Percentiles rank a stretch among this genome's conserved stretches.
These are phyloP conservation scores for Endotricha flammealis DNA, from an alignment of 2,888 invertebrate genomes.

Conservation along the genomic window DNA sequence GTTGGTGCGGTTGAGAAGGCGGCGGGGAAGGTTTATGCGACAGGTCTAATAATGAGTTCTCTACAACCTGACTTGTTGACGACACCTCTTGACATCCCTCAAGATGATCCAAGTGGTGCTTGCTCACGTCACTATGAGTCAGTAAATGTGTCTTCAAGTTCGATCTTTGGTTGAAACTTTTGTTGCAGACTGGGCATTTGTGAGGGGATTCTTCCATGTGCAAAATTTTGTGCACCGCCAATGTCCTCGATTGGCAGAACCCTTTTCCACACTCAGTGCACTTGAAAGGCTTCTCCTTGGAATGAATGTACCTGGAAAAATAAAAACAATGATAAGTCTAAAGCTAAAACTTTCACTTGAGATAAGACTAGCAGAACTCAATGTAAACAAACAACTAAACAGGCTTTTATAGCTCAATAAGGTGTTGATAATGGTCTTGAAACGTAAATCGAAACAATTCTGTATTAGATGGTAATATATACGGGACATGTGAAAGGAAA, in stretches of 20 bases:
- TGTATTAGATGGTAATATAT: conserved; percentile 61
- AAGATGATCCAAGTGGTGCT: conserved; percentile 67
- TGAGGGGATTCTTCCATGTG: conserved; percentile 96
- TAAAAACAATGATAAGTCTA: conserved; percentile 35
- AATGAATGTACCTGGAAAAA: conserved; percentile 94
- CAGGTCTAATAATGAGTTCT: conserved; percentile 74
- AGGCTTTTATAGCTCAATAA: conserved; percentile 43
- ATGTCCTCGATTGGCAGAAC: conserved; percentile 97
- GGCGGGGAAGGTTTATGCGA: conserved; percentile 72
- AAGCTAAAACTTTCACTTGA: conserved; percentile 42
- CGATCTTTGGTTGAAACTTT: conserved; percentile 94
- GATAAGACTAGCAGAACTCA: conserved; percentile 26
- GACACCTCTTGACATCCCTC: conserved; percentile 75
- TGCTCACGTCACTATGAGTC: conserved; percentile 87
- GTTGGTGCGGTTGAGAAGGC: conserved; percentile 43
- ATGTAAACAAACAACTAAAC: conserved; percentile 43
- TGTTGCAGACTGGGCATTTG: conserved; percentile 92
- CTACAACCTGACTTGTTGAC: conserved; percentile 66
- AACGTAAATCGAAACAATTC: conserved; percentile 52
- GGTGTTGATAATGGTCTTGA: conserved; percentile 40
- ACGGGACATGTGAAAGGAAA: conserved; percentile 49
- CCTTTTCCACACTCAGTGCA: conserved; percentile 98
- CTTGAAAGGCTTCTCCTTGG: conserved; percentile 98
- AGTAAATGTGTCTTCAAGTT: conserved; percentile 94
- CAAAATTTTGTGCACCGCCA: conserved; percentile 96